Base-by-base conservation (phyloP, 2,113 vertebrate species). In the Dolichotis patagonum region DNA sequence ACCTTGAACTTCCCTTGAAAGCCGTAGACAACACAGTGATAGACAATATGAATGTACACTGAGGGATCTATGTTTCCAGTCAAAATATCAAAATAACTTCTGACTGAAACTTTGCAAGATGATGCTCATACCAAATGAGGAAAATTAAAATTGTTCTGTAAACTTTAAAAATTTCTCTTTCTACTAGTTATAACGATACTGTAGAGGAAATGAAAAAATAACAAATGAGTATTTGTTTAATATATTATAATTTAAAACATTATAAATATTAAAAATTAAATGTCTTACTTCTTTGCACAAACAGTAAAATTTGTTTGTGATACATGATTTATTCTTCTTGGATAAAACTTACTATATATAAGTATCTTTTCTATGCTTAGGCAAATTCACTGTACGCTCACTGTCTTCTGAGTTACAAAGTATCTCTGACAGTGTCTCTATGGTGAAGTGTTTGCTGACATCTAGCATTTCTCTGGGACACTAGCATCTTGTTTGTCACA, bases 251-350 rank as follows among this genome's bases (percentile, higher is more conserved):
- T 78, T 43, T 75, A 75, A 43, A 71, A 43, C 71, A 75, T 12
- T 26, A 75, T 43, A 43, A 43, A 9, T 28, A 26, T 75, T 52
- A 80, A 80, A 12, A 94, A 63, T 65, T 73, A 60, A 88, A 32
- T 65, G 5, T 94, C 80, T n/a, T n/a, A 87, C 80, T 91, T 94
- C 43, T 73, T 63, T 88, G 24, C 87, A 35, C 88, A 93, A 93
- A 75, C 17, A 77, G 30, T 22, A 54, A 30, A 87, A 58, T 22
- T 67, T n/a, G 32, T 78, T 84, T 85, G 78, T 63, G 38, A 73
- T n/a, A 9, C 8, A 75, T 49, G 26, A 5, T 28, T 87, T 67
- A 41, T 85, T 80, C 56, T 80, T 62, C 11, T 49, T 85, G n/a
- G 3, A 0, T 60, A 8, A 52, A 65, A 80, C 6, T 77, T 83